Evolutionary conservation across 2,888 invertebrate species (phyloP), one percentile per base, ranked within the genome.

Genomic region (Mylabris sibirica): DNA sequence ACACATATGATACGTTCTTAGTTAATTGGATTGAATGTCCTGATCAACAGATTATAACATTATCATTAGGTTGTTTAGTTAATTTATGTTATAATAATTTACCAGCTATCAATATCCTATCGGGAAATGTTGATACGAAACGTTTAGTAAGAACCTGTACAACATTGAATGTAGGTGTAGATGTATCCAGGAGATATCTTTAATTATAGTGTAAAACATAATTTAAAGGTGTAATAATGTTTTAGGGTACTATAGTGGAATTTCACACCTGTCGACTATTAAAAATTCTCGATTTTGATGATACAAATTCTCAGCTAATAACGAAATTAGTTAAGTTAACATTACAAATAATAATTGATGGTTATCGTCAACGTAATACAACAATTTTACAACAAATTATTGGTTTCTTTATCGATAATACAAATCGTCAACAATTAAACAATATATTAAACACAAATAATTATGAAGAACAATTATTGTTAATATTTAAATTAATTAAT

Each of bases 61-160:
- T 90, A 60, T 88, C 90, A 0, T 85, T 94, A 0, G 92, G 92
- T 0, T 90, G 94, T 14, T 83, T 94, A 0, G 92, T 93, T 0
- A 94, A 94, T 85, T 84, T 94, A 3, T 94, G 93, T 81, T 92
- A 93, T 79, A 92, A 91, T 74, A 94, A 94, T 82, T 84, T 92
- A 68, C 90, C 92, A 0, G 93, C 92, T 0, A 87, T 93, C 53
- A 92, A 93, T 78, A 89, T 91, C 0, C 85, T 94, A 35, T 89
- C 92, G 86, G 88, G 92, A 71, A 90, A 90, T 6, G 89, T 93
- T 0, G 92, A 93, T 76, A 89, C 90, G 0, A 92, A 92, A 79
- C 87, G 88, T 70, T 90, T 92, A 82, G 85, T 92, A 49, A 87
- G 88, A 59, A 88, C 88, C 75, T 86, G 92, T 70, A 85, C 91